Percentiles rank a stretch among this genome's conserved stretches.
Evolutionary conservation across 2,888 invertebrate species (phyloP).

Genomic region (Drosophila imparisetae): DNA sequence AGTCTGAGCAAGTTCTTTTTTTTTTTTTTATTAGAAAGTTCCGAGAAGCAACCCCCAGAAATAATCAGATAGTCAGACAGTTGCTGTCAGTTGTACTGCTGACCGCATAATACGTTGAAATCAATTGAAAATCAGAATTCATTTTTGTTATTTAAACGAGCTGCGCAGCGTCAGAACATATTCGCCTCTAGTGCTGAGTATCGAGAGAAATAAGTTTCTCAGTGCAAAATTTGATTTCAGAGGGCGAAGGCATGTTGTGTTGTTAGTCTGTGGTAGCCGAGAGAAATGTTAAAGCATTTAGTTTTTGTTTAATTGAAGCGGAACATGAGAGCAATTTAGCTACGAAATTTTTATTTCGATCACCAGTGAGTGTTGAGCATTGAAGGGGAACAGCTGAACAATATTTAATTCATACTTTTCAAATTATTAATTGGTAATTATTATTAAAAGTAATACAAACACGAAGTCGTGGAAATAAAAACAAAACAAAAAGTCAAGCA

Average conservation of each 20-base stretch:
- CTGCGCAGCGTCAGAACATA: conserved; percentile 13
- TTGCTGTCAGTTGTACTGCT: conserved; percentile 15
- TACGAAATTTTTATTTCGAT: conserved; percentile 19
- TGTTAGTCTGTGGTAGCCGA: background rate
- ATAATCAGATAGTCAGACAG: conserved; percentile 19
- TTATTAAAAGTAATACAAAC: background rate
- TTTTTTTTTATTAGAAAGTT: conserved; percentile 22
- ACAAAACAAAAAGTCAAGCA: background rate
- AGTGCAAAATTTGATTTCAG: conserved; percentile 35
- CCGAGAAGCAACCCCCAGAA: conserved; percentile 11
- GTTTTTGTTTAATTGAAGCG: conserved; percentile 40
- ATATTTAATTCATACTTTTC: background rate
- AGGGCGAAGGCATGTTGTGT: conserved; percentile 24
- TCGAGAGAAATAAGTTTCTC: conserved; percentile 18
- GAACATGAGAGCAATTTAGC: conserved; percentile 27
- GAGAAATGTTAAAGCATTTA: conserved; percentile 26
- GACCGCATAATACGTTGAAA: conserved; percentile 33
- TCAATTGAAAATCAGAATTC: conserved; percentile 57
- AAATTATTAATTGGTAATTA: background rate
- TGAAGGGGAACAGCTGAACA: conserved; percentile 9
- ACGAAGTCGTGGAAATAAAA: background rate
- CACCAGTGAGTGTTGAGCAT: conserved; percentile 22
- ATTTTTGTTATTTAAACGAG: conserved; percentile 23
- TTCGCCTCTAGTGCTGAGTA: conserved; percentile 5
- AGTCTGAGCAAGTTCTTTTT: conserved; percentile 15